A percentile compares a stretch with the other conserved stretches of the same genome.
Evolutionary conservation across 2,113 vertebrate species (phyloP).

Genomic region (Puntigrus tetrazona): DNA sequence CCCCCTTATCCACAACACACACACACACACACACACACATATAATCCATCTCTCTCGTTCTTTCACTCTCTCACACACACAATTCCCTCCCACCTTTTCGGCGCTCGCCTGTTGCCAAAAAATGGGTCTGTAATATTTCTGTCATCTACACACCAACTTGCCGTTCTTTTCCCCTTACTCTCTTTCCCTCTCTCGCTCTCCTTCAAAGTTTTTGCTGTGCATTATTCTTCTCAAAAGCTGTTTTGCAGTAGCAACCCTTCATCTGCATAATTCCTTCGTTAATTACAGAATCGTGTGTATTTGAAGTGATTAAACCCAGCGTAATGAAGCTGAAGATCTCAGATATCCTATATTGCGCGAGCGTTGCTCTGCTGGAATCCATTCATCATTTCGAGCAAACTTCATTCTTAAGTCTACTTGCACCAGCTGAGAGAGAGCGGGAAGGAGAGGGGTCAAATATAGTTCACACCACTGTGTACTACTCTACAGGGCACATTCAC

Average conservation of each 20-base stretch:
- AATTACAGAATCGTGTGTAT: slow-evolving; percentile 47
- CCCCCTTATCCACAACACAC: slow-evolving; percentile 65
- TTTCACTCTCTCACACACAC: slow-evolving; percentile 59
- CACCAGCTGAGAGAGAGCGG: slow-evolving; percentile 36
- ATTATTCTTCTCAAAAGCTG: background rate
- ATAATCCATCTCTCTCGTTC: slow-evolving; percentile 64
- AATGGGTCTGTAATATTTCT: slow-evolving; percentile 85
- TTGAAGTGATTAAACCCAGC: slow-evolving; percentile 37
- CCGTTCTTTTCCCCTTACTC: slow-evolving; percentile 41
- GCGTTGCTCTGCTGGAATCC: slow-evolving; percentile 28
- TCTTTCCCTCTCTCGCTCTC: slow-evolving; percentile 46
- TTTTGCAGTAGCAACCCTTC: slow-evolving; percentile 36
- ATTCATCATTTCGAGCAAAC: slow-evolving; percentile 32
- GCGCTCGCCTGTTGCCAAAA: slow-evolving; percentile 85
- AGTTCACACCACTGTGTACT: slow-evolving; percentile 55
- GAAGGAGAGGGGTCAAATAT: slow-evolving; percentile 48
- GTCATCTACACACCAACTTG: slow-evolving; percentile 71
- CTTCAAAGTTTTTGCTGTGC: slow-evolving; percentile 9
- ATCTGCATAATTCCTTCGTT: slow-evolving; percentile 67
- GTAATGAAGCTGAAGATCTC: slow-evolving; percentile 7
- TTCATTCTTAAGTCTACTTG: slow-evolving; percentile 29
- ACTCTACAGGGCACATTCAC: slow-evolving; percentile 50
- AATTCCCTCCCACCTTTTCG: slow-evolving; percentile 59
- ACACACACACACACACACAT: slow-evolving; percentile 53
- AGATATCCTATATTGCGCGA: background rate